Percentiles rank a stretch among this genome's conserved stretches.
Conservation (phyloP, 2,888 invertebrate species). For the Cremastinae sp. region DNA sequence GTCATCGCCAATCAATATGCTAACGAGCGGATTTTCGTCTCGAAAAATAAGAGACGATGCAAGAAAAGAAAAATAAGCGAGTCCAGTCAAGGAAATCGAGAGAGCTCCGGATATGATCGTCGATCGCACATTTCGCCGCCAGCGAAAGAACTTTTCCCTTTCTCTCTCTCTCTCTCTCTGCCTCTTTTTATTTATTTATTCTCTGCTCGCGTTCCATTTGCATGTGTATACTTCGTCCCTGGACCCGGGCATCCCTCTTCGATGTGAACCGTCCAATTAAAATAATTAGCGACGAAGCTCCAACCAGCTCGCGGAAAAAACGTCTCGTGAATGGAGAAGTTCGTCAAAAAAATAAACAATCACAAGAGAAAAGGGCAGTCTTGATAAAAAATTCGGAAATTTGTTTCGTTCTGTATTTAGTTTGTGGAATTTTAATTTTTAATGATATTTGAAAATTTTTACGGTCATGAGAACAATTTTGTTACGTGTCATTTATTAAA, state of each 20-base stretch:
- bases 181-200: constrained; percentile 14
- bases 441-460: no score
- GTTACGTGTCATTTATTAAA: no score
- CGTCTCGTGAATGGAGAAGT: constrained; percentile 20
- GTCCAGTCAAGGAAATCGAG: constrained; percentile 25
- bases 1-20: constrained; percentile 80
- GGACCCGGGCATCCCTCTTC: constrained; percentile 75
- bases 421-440: no score
- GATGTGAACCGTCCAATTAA: constrained; percentile 80
- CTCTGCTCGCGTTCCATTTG: constrained; percentile 18
- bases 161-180: constrained; percentile 12
- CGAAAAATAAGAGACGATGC: constrained; percentile 41
- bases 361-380: constrained; percentile 22
- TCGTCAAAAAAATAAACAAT: constrained; percentile 22
- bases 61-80: constrained; percentile 27
- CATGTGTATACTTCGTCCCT: constrained; percentile 23
- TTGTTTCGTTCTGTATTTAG: no score
- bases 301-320: constrained; percentile 68
- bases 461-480: no score
- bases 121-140: constrained; percentile 61
- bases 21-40: constrained; percentile 75
- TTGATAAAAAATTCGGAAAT: no score
- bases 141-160: constrained; percentile 47
- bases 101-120: constrained; percentile 59
- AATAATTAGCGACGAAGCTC: constrained; percentile 80